These are phyloP conservation scores for Oceanites oceanicus DNA, from an alignment of 2,113 vertebrate genomes.

Conservation along the genomic window DNA sequence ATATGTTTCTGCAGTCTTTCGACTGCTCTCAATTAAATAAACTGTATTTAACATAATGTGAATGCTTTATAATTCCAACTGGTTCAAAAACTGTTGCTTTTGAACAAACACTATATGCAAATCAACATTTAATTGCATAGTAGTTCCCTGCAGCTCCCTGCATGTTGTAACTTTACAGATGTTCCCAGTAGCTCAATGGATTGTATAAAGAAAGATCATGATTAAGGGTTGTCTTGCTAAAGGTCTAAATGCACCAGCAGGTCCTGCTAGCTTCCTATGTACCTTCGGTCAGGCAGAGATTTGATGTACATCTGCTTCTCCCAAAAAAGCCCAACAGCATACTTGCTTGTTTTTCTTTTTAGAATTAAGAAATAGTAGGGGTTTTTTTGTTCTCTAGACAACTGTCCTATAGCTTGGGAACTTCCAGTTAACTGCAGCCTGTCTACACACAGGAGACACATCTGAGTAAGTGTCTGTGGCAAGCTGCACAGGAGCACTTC, in stretches of 20 bases:
- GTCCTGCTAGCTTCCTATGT: background rate
- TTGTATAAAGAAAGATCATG: background rate
- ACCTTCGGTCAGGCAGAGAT: background rate
- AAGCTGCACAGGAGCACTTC: background rate
- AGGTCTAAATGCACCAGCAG: background rate
- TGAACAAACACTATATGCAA: background rate
- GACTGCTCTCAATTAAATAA: background rate
- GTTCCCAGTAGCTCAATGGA: background rate
- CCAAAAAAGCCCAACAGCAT: background rate
- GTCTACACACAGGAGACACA: background rate
- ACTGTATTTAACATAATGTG: background rate
- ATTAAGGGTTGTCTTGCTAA: background rate
- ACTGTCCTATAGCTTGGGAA: background rate
- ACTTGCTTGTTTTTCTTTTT: background rate
- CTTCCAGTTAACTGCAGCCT: background rate
- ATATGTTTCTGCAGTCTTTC: background rate
- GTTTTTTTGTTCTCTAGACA: background rate
- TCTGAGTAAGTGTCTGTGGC: background rate
- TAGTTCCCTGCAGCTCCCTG: background rate
- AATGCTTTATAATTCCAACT: background rate
- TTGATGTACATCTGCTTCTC: background rate
- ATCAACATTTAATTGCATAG: background rate
- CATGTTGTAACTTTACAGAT: background rate
- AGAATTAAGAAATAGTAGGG: background rate
- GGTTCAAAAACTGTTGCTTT: background rate